Evolutionary conservation across 2,797 vertebrate genomes (phyloP).

Genomic region (Astyanax mexicanus): DNA sequence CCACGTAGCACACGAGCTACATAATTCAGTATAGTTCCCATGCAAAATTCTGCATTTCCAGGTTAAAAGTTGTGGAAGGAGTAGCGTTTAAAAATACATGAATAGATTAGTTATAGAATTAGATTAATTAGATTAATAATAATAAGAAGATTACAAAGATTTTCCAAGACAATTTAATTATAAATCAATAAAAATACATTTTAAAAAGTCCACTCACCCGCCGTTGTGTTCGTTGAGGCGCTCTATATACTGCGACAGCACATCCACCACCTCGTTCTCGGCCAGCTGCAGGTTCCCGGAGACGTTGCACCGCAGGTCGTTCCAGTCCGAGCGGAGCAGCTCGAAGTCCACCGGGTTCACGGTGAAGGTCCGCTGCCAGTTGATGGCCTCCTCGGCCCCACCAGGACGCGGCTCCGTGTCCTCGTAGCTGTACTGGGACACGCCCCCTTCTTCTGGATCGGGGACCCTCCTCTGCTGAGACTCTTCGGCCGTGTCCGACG

Average conservation of each 20-base stretch:
- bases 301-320: constrained; percentile 96
- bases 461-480: constrained; percentile 74
- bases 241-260: constrained; percentile 96
- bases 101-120: too few relatives aligned
- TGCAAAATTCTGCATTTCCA: too few relatives aligned
- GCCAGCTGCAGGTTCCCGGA: constrained; percentile 96
- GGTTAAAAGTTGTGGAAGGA: too few relatives aligned
- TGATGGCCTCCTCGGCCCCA: constrained; percentile 94
- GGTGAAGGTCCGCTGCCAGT: constrained; percentile 98
- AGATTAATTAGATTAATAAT: too few relatives aligned
- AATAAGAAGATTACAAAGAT: too few relatives aligned
- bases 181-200: too few relatives aligned
- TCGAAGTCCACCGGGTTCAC: constrained; percentile 95
- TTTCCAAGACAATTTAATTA: too few relatives aligned
- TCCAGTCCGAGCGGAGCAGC: constrained; percentile 97
- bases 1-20: too few relatives aligned
- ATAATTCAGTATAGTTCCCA: too few relatives aligned
- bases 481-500: constrained; percentile 61
- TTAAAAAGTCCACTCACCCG: constrained; percentile 80
- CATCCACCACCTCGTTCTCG: constrained; percentile 91
- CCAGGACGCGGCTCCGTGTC: constrained; percentile 79
- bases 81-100: too few relatives aligned
- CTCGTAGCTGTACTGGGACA: constrained; percentile 86
- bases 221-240: constrained; percentile 89
- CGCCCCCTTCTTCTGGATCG: constrained; percentile 77